Conservation (phyloP, 2,888 invertebrate species). For the Stenodema calcarata region DNA sequence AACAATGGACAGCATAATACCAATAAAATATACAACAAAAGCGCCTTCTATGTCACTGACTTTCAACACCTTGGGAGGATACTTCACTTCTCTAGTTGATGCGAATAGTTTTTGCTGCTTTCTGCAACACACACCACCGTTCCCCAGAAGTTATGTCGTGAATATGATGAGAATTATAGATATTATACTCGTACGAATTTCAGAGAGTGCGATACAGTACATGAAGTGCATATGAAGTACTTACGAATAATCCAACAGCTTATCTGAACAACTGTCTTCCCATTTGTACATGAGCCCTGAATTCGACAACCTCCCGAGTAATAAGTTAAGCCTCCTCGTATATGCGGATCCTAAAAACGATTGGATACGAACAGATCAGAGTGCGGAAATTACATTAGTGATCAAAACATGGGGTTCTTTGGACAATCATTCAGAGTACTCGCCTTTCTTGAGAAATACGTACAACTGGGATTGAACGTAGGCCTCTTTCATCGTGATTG, state of each 20-base stretch:
- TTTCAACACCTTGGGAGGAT: slow-evolving; percentile 27
- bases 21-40: slow-evolving; percentile 9
- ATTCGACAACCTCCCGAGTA: slow-evolving; percentile 69
- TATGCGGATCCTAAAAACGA: slow-evolving; percentile 53
- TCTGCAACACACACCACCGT: not conserved
- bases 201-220: not conserved
- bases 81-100: slow-evolving; percentile 4
- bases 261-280: slow-evolving; percentile 64
- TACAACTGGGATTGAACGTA: slow-evolving; percentile 73
- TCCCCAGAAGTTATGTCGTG: too few species aligned
- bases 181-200: too few species aligned
- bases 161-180: too few species aligned
- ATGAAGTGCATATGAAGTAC: not conserved
- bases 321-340: slow-evolving; percentile 62
- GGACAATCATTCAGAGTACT: not conserved
- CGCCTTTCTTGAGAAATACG: slow-evolving; percentile 53
- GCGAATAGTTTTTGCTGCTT: slow-evolving; percentile 24
- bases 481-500: slow-evolving; percentile 67
- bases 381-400: too few species aligned
- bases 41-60: slow-evolving; percentile 31
- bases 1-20: not conserved
- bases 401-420: too few species aligned
- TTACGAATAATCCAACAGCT: slow-evolving; percentile 25
- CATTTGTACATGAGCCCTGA: slow-evolving; percentile 70
- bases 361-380: too few species aligned